Conservation (phyloP, 2,113 vertebrate genomes). For the Triplophysa rosa region DNA sequence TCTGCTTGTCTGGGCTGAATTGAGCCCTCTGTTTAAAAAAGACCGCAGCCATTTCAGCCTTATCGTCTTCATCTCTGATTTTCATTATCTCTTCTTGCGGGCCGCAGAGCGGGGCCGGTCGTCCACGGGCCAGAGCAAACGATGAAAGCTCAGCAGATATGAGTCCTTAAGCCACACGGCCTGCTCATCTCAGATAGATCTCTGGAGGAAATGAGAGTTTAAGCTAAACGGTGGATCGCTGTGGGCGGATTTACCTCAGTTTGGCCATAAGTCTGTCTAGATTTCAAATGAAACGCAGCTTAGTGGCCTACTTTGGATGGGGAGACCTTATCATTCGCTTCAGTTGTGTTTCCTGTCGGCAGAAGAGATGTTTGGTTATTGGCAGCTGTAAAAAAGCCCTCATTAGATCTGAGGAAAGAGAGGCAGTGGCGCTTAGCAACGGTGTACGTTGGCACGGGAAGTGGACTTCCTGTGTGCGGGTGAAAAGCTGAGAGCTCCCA, state of each 20-base stretch:
- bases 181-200: slow-evolving; percentile 22
- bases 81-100: slow-evolving; percentile 44
- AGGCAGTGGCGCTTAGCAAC: neutral
- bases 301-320: slow-evolving; percentile 14
- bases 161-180: slow-evolving; percentile 16
- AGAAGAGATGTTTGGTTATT: neutral
- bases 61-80: slow-evolving; percentile 61
- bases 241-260: slow-evolving; percentile 19
- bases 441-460: neutral
- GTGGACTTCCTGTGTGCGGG: slow-evolving; percentile 18
- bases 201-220: neutral
- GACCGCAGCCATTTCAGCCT: slow-evolving; percentile 43
- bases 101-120: slow-evolving; percentile 14
- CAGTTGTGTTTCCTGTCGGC: slow-evolving; percentile 7
- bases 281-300: slow-evolving; percentile 22
- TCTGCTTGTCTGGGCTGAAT: slow-evolving; percentile 57
- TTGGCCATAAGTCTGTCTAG: neutral
- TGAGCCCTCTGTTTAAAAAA: slow-evolving; percentile 45
- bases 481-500: slow-evolving; percentile 18
- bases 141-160: neutral
- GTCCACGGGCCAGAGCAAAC: neutral
- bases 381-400: slow-evolving; percentile 13
- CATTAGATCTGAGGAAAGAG: slow-evolving; percentile 33
- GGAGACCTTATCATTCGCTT: slow-evolving; percentile 2
- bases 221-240: slow-evolving; percentile 37